A percentile compares a stretch with the other conserved stretches of the same genome.
phyloP scores from a whole-genome alignment of 2,113 vertebrate genomes.

The Entomyzon cyanotis region DNA sequence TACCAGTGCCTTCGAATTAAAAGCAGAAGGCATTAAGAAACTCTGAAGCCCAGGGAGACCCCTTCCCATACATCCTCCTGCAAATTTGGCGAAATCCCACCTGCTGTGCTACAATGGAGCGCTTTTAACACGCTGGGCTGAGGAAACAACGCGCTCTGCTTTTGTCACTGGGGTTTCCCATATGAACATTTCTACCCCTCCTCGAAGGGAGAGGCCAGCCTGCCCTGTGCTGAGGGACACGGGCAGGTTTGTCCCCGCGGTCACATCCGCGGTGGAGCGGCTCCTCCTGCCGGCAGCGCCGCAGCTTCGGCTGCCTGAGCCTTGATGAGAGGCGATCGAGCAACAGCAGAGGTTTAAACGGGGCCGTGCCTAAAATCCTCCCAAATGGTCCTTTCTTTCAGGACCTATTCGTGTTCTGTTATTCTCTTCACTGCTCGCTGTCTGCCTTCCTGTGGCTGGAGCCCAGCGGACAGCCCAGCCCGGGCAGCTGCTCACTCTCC shows the following conservation, averaged over 20 bases:
- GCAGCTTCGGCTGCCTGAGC: rapidly evolving
- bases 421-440: not conserved
- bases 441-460: not conserved
- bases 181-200: rapidly evolving
- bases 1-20: not conserved
- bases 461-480: not conserved
- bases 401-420: not conserved
- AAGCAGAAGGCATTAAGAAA: not conserved
- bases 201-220: not conserved
- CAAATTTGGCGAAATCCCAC: not conserved
- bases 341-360: not conserved
- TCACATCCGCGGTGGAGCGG: not conserved
- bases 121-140: not conserved
- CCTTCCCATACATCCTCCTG: not conserved
- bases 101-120: rapidly evolving
- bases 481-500: rapidly evolving
- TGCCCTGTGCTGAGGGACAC: rapidly evolving
- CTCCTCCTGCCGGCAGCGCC: constrained; percentile 28
- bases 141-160: rapidly evolving
- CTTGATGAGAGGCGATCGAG: rapidly evolving
- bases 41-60: rapidly evolving
- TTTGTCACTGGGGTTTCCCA: rapidly evolving
- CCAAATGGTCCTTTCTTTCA: not conserved
- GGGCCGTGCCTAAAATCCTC: rapidly evolving
- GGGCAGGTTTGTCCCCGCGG: rapidly evolving